Evolutionary conservation across 1,140 invertebrate genomes (phyloP), one percentile per base, ranked within the genome.

Genomic region (Lepidostoma basale): DNA sequence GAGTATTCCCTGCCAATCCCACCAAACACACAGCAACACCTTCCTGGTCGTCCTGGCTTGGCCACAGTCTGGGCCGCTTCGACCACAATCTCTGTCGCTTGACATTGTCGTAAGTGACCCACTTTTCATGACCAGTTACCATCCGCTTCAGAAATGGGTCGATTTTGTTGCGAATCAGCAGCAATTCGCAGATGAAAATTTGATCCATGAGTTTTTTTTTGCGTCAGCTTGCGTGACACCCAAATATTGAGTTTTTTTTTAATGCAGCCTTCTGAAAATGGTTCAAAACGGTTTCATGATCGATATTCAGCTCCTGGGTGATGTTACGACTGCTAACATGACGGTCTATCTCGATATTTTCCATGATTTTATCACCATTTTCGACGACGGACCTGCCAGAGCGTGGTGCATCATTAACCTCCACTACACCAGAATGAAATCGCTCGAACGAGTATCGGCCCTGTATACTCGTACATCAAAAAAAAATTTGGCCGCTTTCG

Each of bases 281-380:
- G n/a, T n/a, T n/a, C n/a, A n/a, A n/a, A n/a, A n/a, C n/a, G n/a
- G n/a, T n/a, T n/a, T n/a, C n/a, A n/a, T n/a, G 42, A 45, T 45
- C 42, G 42, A 45, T 45, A 45, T 45, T 45, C 42, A 45, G 42
- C 42, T 45, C 18, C 42, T 45, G 42, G 42, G 42, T 1, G 42
- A 45, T 45, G 42, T 18, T 2, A 45, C 42, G 42, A 45, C 42
- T 45, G 42, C 42, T 45, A 45, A 45, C 42, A 18, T 18, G 42
- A 45, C 14, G 42, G 42, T 45, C 42, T 45, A 45, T 45, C 42
- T 45, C 42, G 42, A 45, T 45, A 45, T 45, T 45, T 45, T 45
- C 42, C 42, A 45, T 45, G 42, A 45, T 45, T 45, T 45, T 45
- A 45, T 14, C 42, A 18, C n/a, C 42, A 45, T 45, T 45, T 45